Base-by-base conservation (phyloP, 2,113 vertebrate species). In the Dicaeum eximium region DNA sequence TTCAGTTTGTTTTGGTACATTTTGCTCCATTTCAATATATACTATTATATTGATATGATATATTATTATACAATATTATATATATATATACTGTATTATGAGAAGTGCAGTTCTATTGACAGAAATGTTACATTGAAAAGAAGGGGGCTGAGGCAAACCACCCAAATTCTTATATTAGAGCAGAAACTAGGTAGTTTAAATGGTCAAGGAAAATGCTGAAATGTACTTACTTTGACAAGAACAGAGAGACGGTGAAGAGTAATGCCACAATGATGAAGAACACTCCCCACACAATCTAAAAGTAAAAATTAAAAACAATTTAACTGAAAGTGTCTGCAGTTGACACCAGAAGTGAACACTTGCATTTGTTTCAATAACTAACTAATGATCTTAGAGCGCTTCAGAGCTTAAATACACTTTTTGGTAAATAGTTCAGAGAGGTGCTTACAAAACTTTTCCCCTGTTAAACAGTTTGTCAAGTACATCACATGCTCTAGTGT, bases 161-260 rank as follows among this genome's bases (percentile, higher is more conserved):
- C 12, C n/a, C 21, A 40, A 5, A 91, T 77, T 93, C 71, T 48
- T 8, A 38, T 28, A 24, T 81, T 9, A 38, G 35, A 88, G 71
- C 45, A 51, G 24, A 85, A 62, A 71, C 12, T 18, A 82, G 3
- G 31, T 42, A 53, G 48, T 64, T 88, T 48, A 91, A 92, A 28
- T 53, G 11, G 21, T 80, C 86, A 75, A 88, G 69, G 57, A 88
- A 64, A 85, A 69, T 5, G 18, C 9, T 85, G 28, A 82, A 86
- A 38, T 72, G 17, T 87, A 99, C 99, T 99, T 98, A 99, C 99
- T 99, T 99, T 90, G 99, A 99, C 96, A 99, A 98, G 93, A 99
- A 99, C 56, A 99, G 98, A 84, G 99, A 98, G 65, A 99, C 95
- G 25, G 97, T 98, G 96, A 99, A 99, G 82, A 99, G 98, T 94